Base-by-base conservation (phyloP, 2,888 invertebrate species). In the Euspilapteryx auroguttella region DNA sequence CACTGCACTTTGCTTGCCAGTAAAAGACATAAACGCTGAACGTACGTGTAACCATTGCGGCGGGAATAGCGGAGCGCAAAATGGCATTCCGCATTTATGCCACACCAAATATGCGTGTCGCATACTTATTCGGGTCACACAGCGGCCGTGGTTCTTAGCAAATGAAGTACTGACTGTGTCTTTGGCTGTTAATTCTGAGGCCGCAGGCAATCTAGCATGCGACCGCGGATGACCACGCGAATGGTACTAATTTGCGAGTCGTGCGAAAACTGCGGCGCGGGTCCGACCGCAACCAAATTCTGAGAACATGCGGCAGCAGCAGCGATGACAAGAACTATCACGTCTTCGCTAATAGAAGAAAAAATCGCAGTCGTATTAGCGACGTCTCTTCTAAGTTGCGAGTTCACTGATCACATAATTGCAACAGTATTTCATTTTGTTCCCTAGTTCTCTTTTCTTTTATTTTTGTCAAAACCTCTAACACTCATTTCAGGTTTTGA, bases 171-270 rank as follows among this genome's bases (percentile, higher is more conserved):
- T 36, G 47, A 48, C 49, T 50, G n/a, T n/a, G 48, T 53, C 47
- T 28, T 28, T 48, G 56, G 45, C 45, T 45, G 49, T 38, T 33
- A 7, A 47, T 46, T n/a, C n/a, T 53, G 56, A 55, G 49, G 68
- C 71, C 66, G 53, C 65, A 69, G 63, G 62, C 52, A 58, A 66
- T 68, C 55, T 52, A 45, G 47, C 47, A 44, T 47, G 46, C 42
- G 20, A 28, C 32, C 32, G 23, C 32, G 14, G 14, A 22, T 25
- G 28, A 21, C 43, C 52, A 46, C 55, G 55, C 52, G 51, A 56
- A 51, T 42, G 48, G 52, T 46, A 45, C 57, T 71, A 66, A 73
- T 69, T 66, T 62, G 56, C 52, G 44, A 54, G 46, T 50, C 55
- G 57, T 59, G 58, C 59, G 53, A 65, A 45, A 51, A 44, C 47